Conservation (phyloP, 2,113 vertebrate genomes). For the Lates calcarifer region DNA sequence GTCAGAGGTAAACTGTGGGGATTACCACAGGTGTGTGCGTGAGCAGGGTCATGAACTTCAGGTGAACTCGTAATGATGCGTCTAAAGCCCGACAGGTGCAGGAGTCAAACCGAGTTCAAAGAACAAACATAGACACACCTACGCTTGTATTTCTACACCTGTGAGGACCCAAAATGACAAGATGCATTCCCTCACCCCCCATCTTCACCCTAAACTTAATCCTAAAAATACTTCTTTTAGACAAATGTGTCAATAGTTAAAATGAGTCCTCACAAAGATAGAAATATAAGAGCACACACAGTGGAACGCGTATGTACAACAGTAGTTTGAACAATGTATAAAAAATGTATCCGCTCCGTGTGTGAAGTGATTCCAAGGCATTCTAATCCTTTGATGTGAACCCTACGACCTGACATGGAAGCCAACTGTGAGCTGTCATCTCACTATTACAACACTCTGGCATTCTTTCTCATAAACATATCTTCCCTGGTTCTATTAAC, state of each 20-base stretch:
- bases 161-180: background rate
- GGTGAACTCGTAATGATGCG: conserved; percentile 39
- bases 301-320: background rate
- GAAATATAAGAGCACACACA: background rate
- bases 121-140: conserved; percentile 35
- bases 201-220: background rate
- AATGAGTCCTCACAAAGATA: background rate
- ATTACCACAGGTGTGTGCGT: conserved; percentile 54
- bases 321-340: background rate
- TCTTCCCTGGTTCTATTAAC: background rate
- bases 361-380: conserved; percentile 31
- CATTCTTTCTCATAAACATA: background rate
- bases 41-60: conserved; percentile 39
- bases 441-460: background rate
- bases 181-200: background rate
- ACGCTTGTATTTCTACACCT: background rate
- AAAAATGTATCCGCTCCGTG: conserved; percentile 1
- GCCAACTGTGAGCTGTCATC: background rate
- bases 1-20: conserved; percentile 4
- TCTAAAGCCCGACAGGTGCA: conserved; percentile 61
- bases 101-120: conserved; percentile 66
- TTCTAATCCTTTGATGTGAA: conserved; percentile 13
- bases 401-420: conserved; percentile 32
- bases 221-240: too few relatives aligned
- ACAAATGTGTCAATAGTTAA: background rate